phyloP scores from a whole-genome alignment of 2,113 vertebrate genomes.

The Morone saxatilis region DNA sequence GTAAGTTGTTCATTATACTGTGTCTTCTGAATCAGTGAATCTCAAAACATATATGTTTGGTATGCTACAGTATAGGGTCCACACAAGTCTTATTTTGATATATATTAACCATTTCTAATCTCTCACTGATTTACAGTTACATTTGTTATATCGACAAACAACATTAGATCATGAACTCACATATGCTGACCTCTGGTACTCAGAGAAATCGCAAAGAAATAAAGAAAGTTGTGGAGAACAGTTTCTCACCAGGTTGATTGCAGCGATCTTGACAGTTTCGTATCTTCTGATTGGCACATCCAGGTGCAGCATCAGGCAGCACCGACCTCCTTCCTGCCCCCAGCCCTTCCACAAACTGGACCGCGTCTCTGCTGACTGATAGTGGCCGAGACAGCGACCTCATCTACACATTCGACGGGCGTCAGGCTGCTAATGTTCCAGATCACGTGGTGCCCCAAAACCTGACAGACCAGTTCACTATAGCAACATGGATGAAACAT shows the following conservation, averaged over 20 bases:
- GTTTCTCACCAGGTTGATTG: not conserved
- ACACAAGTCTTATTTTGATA: too few species aligned
- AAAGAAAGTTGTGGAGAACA: not conserved
- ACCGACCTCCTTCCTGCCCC: slow-evolving; percentile 95
- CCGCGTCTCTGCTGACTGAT: slow-evolving; percentile 91
- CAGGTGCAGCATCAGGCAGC: slow-evolving; percentile 95
- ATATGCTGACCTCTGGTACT: not conserved
- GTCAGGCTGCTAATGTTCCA: slow-evolving; percentile 94
- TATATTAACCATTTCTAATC: not conserved
- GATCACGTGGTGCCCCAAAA: slow-evolving; percentile 95
- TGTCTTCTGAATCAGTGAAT: not conserved
- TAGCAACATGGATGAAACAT: slow-evolving; percentile 98
- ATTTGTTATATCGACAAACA: not conserved
- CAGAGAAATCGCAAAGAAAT: not conserved
- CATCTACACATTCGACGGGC: slow-evolving; percentile 95
- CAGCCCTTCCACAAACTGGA: slow-evolving; percentile 92
- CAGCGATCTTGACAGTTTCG: slow-evolving; percentile 3
- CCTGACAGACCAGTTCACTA: slow-evolving; percentile 97
- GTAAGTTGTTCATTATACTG: not conserved
- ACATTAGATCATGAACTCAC: not conserved
- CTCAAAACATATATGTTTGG: not conserved
- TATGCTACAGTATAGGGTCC: not conserved
- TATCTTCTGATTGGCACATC: slow-evolving; percentile 47
- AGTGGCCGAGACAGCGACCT: slow-evolving; percentile 90
- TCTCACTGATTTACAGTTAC: not conserved